Evolutionary conservation across 2,888 invertebrate genomes (phyloP), one percentile per base, ranked within the genome.

Genomic region (Rhagonycha fulva): DNA sequence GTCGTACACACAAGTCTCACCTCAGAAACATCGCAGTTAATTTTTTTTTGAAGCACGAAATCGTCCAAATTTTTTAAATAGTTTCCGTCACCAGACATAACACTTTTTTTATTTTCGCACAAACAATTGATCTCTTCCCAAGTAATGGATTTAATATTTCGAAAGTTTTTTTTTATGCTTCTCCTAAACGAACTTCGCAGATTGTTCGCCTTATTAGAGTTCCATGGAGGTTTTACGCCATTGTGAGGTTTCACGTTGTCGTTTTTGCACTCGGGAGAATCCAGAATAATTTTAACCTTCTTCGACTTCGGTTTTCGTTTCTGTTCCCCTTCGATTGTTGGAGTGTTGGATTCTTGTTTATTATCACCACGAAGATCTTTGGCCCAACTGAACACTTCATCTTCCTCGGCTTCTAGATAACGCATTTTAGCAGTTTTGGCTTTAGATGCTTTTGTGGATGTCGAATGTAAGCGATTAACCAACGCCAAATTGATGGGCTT

Each of bases 361-460:
- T 69, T 67, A 9, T 67, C 24, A 2, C 26, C 24, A 14, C 14
- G 68, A 60, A 32, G 14, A n/a, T 70, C 30, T 14, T n/a, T 60
- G 5, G 68, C 47, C 14, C 70, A 28, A 72, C 14, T 70, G 70
- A 14, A 76, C 60, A 72, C 76, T 7, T 60, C 19, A 19, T 77
- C 67, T 67, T 75, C 75, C n/a, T 76, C 75, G 14, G 32, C 82
- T 76, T 91, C 91, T 68, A 90, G 86, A 78, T 91, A 91, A 77
- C 91, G 85, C 91, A 91, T 91, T 61, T 91, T 90, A 14, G 90
- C 90, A 0, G 91, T 91, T 85, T 92, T 92, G 84, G 92, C 91
- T 62, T 89, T 85, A 1, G 91, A 91, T 0, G 92, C 90, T 85
- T 89, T 91, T 1, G 92, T 92, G 30, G 89, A 89, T 77, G 90